phyloP scores from a whole-genome alignment of 1,140 invertebrate genomes.

The Drusus annulatus region DNA sequence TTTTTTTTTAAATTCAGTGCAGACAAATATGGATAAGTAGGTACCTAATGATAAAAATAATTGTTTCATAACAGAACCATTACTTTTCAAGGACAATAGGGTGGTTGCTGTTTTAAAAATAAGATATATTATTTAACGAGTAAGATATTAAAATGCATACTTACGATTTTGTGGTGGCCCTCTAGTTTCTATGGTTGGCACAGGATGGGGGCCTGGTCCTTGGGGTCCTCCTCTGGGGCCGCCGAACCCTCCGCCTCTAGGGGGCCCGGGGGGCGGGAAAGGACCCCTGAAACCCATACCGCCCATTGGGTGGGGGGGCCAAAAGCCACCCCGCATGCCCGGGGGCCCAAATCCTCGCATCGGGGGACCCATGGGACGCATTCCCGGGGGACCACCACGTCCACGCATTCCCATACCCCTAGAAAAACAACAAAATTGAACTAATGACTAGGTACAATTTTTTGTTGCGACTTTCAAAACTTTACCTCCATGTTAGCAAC shows the following conservation, averaged over 20 bases:
- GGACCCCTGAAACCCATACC: slow-evolving; percentile 31
- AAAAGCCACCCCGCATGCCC: slow-evolving; percentile 35
- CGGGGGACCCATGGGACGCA: slow-evolving; percentile 36
- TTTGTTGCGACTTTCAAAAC: slow-evolving; percentile 11
- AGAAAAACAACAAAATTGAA: background rate
- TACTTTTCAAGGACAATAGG: too few relatives aligned
- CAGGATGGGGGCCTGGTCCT: slow-evolving; percentile 69
- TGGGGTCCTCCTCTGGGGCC: slow-evolving; percentile 66
- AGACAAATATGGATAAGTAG: too few relatives aligned
- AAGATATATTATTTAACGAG: too few relatives aligned
- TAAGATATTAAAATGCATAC: background rate
- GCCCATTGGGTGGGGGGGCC: slow-evolving; percentile 3
- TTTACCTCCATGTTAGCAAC: too few relatives aligned
- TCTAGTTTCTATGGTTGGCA: slow-evolving; percentile 69
- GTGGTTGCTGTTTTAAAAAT: too few relatives aligned
- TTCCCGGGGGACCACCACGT: slow-evolving; percentile 40
- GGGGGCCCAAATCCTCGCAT: slow-evolving; percentile 37
- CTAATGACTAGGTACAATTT: too few relatives aligned
- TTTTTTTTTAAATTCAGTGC: too few relatives aligned
- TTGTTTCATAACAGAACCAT: too few relatives aligned
- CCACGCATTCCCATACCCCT: slow-evolving; percentile 50
- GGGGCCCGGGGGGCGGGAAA: slow-evolving; percentile 46
- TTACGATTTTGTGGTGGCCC: slow-evolving; percentile 62
- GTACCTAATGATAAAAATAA: too few relatives aligned
- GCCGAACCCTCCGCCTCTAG: slow-evolving; percentile 61